Percentiles rank a stretch among this genome's conserved stretches.
Evolutionary conservation across 2,888 invertebrate genomes (phyloP).

Genomic region (Apodemia zela): DNA sequence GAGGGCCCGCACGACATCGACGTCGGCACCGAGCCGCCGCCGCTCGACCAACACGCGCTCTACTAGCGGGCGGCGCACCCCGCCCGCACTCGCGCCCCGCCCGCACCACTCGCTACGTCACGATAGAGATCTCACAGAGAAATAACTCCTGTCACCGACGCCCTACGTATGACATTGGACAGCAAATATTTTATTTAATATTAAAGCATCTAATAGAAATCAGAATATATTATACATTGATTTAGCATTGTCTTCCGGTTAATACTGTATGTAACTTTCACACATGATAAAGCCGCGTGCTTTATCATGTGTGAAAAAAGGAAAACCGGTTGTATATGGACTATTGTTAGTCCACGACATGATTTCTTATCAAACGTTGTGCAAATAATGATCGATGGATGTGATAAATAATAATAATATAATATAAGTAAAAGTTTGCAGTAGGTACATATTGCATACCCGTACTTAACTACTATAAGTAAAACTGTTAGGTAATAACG

Average conservation of each 20-base stretch:
- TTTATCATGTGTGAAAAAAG: too few relatives aligned
- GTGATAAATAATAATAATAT: not conserved
- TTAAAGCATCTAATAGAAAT: not conserved
- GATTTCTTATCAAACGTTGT: not conserved
- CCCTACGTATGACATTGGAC: too few relatives aligned
- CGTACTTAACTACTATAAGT: too few relatives aligned
- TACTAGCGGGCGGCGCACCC: conserved; percentile 36
- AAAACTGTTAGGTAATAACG: too few relatives aligned
- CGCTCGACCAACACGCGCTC: conserved; percentile 43
- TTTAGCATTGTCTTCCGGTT: too few relatives aligned
- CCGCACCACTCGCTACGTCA: conserved; percentile 8
- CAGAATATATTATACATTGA: too few relatives aligned
- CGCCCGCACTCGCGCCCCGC: conserved; percentile 32
- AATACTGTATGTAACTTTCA: not conserved
- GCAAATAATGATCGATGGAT: not conserved
- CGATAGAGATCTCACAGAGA: not conserved
- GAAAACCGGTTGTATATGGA: not conserved
- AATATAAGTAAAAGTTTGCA: too few relatives aligned
- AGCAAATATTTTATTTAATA: too few relatives aligned
- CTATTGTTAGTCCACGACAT: not conserved
- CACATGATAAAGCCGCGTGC: not conserved
- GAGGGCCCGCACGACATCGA: conserved; percentile 72
- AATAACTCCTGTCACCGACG: too few relatives aligned
- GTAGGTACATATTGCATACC: too few relatives aligned
- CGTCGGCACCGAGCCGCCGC: conserved; percentile 72